Evolutionary conservation across 2,888 invertebrate genomes (phyloP), one percentile per base, ranked within the genome.

Genomic region (Lamellibrachia columna): DNA sequence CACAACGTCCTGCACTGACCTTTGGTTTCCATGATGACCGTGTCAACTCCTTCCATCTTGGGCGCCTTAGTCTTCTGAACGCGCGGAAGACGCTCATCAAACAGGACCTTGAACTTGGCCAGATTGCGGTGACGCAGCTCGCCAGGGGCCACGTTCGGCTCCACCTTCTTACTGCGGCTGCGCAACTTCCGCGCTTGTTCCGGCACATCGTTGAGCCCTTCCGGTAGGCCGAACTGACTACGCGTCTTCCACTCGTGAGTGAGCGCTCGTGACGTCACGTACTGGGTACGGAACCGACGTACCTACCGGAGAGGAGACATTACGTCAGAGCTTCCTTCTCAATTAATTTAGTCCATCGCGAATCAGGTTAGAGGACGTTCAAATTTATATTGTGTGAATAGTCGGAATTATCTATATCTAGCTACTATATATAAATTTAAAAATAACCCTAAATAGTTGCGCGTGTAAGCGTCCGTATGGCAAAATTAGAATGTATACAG

Each of bases 201-300:
- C 75, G 75, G 75, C 22, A 75, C 52, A 11, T 75, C 90, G 53
- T 58, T 55, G 53, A 90, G 22, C 22, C 92, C 90, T 90, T 95
- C 95, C 6, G 95, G 95, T n/a, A 95, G 93, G 28, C 95, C 95
- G 91, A 95, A 95, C 52, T 94, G 93, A n/a, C 94, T 92, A 1
- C 95, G 93, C 92, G 94, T 94, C 91, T 92, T 94, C 60, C 94
- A 93, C 92, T 95, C 95, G 90, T 95, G 94, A 91, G 95, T 95
- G 2, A 95, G 93, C n/a, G 95, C 94, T 40, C 95, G 94, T 92
- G 94, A 94, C 60, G 95, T 95, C 58, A 95, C 95, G 92, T 95
- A 95, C 93, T 95, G 95, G 9, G 95, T 95, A 92, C 95, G 95
- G 93, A 95, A 95, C 9, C 95, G 94, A 28, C 53, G 75, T 22